Evolutionary conservation across 2,797 vertebrate species (phyloP), one percentile per base, ranked within the genome.

Genomic region (Denticeps clupeoides): DNA sequence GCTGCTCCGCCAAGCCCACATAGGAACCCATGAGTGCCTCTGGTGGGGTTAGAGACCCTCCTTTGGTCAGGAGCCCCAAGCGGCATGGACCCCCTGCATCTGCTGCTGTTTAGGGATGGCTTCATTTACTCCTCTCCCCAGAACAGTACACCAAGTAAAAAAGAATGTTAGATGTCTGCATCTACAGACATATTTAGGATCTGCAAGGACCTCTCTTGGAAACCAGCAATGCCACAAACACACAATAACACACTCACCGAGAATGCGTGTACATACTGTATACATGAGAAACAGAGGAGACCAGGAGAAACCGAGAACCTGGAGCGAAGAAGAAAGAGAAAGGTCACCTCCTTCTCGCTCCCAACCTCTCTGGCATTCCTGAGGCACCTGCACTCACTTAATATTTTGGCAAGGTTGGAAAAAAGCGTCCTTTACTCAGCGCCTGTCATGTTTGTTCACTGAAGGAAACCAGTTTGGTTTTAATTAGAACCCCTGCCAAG

Each of bases 351-450:
- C 58, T 57, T 53, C 24, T 40, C 23, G 59, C 64, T 64, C 56
- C 46, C 44, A 60, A 43, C 71, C 68, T 72, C 62, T 63, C 57
- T 76, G 82, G 79, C 86, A 87, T 89, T 88, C 84, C 72, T 82
- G 55, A 62, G 73, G 81, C 87, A 90, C 88, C 87, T 90, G 87
- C 75, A 82, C 78, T 84, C 82, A 82, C 77, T 90, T 83, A 83
- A 81, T 72, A 75, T 79, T 78, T 77, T 78, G 80, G 79, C 79
- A 75, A 69, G 65, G 51, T 47, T 55, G 71, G 69, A 69, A 71
- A 72, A 72, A 78, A 73, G 56, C 62, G 61, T 67, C 64, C 68
- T 75, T 71, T 67, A 73, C 75, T 74, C 68, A 68, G 68, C 27
- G 75, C 68, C 77, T 84, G 82, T 83, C 81, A 77, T 81, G 80